A percentile compares a stretch with the other conserved stretches of the same genome.
Evolutionary conservation across 2,888 invertebrate genomes (phyloP).

Genomic region (Tetramorium bicarinatum): DNA sequence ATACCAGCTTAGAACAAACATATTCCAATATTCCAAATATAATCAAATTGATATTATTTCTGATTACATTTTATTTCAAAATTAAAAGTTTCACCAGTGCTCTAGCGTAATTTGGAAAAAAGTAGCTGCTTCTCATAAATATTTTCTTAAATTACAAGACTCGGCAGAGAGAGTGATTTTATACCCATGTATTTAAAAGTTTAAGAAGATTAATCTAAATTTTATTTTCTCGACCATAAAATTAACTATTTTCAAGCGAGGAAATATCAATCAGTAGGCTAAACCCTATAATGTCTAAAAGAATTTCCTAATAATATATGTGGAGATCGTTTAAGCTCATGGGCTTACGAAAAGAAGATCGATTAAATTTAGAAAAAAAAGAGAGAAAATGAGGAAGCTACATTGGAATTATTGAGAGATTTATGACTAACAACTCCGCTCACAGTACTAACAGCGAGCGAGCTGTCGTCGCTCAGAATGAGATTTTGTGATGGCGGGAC

Average conservation of each 20-base stretch:
- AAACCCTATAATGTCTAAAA: slow-evolving; percentile 9
- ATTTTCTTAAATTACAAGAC: neutral
- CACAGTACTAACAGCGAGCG: slow-evolving; percentile 21
- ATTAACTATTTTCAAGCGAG: neutral
- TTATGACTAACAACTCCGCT: slow-evolving; percentile 9
- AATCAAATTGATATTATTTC: neutral
- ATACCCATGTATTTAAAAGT: neutral
- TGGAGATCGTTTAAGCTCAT: neutral
- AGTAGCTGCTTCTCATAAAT: neutral
- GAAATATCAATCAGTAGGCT: neutral
- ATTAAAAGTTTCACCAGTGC: neutral
- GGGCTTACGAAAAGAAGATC: neutral
- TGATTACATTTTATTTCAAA: neutral
- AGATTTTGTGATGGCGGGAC: slow-evolving; percentile 42
- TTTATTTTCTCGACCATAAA: neutral
- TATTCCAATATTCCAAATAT: neutral
- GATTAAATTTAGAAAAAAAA: slow-evolving; percentile 2
- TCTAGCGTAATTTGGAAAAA: neutral
- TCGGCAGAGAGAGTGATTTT: neutral
- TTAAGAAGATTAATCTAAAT: neutral
- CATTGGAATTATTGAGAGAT: slow-evolving; percentile 21
- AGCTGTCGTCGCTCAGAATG: slow-evolving; percentile 37
- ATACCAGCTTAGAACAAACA: neutral
- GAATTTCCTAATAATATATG: neutral
- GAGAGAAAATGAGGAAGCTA: neutral